A percentile compares a stretch with the other conserved stretches of the same genome.
Evolutionary conservation across 2,888 invertebrate species (phyloP).

Genomic region (Aelia acuminata): DNA sequence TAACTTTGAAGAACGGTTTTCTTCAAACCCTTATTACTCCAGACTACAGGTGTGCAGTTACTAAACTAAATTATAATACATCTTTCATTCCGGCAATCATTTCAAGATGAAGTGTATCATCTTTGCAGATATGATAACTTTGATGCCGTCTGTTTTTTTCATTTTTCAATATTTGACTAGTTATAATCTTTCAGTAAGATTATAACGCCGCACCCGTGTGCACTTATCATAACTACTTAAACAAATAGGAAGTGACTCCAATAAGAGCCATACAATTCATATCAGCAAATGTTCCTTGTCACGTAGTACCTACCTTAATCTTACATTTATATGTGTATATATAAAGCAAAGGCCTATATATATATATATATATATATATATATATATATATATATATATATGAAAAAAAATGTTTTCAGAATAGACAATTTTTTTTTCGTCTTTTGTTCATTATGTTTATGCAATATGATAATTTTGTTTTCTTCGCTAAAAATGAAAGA

Average conservation of each 20-base stretch:
- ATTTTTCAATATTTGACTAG: constrained; percentile 12
- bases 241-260: constrained; percentile 19
- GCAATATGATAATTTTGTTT: no score
- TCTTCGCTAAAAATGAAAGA: no score
- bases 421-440: no score
- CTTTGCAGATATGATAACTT: neutral
- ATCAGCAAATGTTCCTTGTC: neutral
- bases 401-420: no score
- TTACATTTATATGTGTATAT: no score
- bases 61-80: constrained; percentile 12
- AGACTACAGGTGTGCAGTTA: constrained; percentile 1
- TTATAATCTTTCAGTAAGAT: neutral
- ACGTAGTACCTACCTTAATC: neutral
- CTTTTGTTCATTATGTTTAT: no score
- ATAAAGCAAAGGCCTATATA: no score
- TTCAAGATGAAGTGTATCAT: constrained; percentile 13
- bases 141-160: neutral
- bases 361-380: no score
- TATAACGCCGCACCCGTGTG: neutral
- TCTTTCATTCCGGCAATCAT: neutral
- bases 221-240: neutral
- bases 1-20: constrained; percentile 1
- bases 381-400: no score
- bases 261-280: neutral
- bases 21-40: neutral